A percentile compares a stretch with the other conserved stretches of the same genome.
phyloP scores from a whole-genome alignment of 2,888 invertebrate species.

The Noctua fimbriata region DNA sequence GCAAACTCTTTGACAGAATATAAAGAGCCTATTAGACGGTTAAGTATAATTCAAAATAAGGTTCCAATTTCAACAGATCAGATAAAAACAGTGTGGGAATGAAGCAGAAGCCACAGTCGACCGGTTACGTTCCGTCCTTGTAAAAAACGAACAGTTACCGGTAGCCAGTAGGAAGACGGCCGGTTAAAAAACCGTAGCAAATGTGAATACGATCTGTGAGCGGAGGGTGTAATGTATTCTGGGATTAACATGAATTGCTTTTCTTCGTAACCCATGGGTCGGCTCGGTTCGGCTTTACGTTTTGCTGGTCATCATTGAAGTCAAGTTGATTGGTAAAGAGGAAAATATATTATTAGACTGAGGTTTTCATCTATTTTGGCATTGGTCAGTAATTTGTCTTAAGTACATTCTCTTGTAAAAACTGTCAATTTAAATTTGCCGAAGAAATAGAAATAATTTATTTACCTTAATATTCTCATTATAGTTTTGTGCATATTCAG shows the following conservation, averaged over 20 bases:
- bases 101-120: constrained; percentile 41
- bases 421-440: not conserved
- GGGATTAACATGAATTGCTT: constrained; percentile 63
- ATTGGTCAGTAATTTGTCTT: not conserved
- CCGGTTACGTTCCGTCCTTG: constrained; percentile 57
- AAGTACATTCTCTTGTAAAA: not conserved
- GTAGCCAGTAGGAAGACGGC: constrained; percentile 50
- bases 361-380: not conserved
- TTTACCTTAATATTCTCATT: not conserved
- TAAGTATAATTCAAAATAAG: constrained; percentile 51
- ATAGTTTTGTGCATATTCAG: not conserved
- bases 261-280: constrained; percentile 42
- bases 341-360: constrained; percentile 9
- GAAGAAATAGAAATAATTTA: too few relatives aligned
- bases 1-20: constrained; percentile 18
- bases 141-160: constrained; percentile 62
- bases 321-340: constrained; percentile 15
- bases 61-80: constrained; percentile 62
- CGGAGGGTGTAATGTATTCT: constrained; percentile 62
- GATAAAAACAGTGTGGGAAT: constrained; percentile 69
- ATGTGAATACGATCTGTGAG: constrained; percentile 53
- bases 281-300: constrained; percentile 13
- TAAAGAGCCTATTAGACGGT: constrained; percentile 35
- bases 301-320: constrained; percentile 49
- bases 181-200: constrained; percentile 63